Evolutionary conservation across 2,888 invertebrate genomes (phyloP), one percentile per base, ranked within the genome.

Genomic region (Caenorhabditis parvicauda): DNA sequence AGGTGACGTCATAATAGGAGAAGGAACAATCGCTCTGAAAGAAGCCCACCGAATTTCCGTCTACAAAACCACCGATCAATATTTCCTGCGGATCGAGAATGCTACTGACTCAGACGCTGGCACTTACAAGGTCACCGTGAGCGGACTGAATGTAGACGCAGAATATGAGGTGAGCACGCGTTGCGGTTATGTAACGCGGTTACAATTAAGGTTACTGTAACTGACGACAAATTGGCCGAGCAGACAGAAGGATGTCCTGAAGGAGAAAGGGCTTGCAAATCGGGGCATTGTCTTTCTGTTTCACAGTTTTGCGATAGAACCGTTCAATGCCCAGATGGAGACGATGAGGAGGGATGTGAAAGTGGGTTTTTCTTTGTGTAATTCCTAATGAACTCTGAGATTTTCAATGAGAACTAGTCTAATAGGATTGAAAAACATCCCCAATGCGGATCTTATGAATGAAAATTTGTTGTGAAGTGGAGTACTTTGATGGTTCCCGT

Each of bases 321-420:
- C 42, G 58, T 64, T 25, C 70, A 74, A 32, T 74, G 74, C 53
- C 74, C 74, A 14, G 74, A 74, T 42, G 74, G 74, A 28, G 72
- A 72, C 42, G 74, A 74, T 53, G 74, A 74, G 59, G 38, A 49
- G 22, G 37, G 62, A 29, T 74, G 74, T 50, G 46, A 65, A 22
- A 58, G 74, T 74, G 38, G 44, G 64, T 61, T 21, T 7, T 42
- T 19, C 24, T 39, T 43, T 12, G 24, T 25, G 25, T 38, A 2
- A 35, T 37, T 41, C 21, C n/a, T n/a, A n/a, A n/a, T n/a, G n/a
- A n/a, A n/a, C n/a, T n/a, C n/a, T n/a, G n/a, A n/a, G n/a, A n/a
- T n/a, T n/a, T n/a, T n/a, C n/a, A n/a, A n/a, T n/a, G n/a, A n/a
- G n/a, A n/a, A n/a, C n/a, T n/a, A n/a, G n/a, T n/a, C n/a, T n/a